A percentile compares a stretch with the other conserved stretches of the same genome.
Evolutionary conservation across 2,797 vertebrate genomes (phyloP).

Genomic region (Rhinogobio ventralis): DNA sequence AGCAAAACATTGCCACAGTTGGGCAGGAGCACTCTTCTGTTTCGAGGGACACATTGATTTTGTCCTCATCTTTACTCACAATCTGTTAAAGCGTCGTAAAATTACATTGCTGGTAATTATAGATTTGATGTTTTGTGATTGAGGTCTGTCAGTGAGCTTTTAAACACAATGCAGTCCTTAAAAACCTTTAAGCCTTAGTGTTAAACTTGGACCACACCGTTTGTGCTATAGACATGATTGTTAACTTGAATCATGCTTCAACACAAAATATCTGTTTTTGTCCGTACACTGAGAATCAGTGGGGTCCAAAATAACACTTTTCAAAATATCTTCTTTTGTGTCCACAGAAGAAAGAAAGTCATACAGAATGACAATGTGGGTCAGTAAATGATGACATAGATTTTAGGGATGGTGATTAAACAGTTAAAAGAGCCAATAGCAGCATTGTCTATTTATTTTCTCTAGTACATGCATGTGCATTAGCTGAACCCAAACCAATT

Average conservation of each 20-base stretch:
- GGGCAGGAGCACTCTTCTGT: constrained; percentile 51
- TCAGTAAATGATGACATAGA: background rate
- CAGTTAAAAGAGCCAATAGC: background rate
- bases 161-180: background rate
- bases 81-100: constrained; percentile 61
- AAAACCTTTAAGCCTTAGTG: background rate
- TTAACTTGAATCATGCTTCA: background rate
- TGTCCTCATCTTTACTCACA: constrained; percentile 40
- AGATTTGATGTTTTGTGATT: constrained; percentile 55
- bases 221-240: constrained; percentile 7
- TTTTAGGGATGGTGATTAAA: background rate
- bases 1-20: constrained; percentile 61
- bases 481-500: background rate
- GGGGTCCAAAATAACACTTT: background rate
- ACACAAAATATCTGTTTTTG: background rate
- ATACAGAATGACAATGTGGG: background rate
- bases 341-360: background rate
- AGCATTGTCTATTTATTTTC: too few species aligned
- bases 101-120: constrained; percentile 57
- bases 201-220: background rate
- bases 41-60: constrained; percentile 58
- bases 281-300: background rate
- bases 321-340: background rate
- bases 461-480: background rate
- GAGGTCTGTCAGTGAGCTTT: constrained; percentile 10